phyloP scores from a whole-genome alignment of 1,140 invertebrate species.

The Drosophila cardini region DNA sequence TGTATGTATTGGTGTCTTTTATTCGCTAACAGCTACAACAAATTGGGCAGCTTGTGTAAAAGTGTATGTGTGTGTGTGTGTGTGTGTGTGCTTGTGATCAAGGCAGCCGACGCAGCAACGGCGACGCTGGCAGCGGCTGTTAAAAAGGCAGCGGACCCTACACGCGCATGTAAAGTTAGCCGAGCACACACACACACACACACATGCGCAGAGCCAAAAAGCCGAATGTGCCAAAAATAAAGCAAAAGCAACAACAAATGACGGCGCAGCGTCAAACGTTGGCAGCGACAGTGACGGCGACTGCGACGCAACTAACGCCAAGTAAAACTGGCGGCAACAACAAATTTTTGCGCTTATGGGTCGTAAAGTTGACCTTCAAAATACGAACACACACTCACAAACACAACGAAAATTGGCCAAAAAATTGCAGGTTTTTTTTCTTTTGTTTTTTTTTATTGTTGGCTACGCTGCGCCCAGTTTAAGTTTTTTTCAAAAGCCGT shows the following conservation, averaged over 20 bases:
- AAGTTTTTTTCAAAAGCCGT: conserved; percentile 47
- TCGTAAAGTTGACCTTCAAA: conserved; percentile 85
- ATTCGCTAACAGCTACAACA: conserved; percentile 79
- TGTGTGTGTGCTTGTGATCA: conserved; percentile 63
- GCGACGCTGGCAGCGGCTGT: conserved; percentile 63
- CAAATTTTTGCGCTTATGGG: conserved; percentile 82
- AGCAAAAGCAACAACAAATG: conserved; percentile 63
- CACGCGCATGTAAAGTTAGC: conserved; percentile 81
- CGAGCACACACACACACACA: conserved; percentile 44
- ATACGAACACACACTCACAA: conserved; percentile 56
- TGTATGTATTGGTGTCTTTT: conserved; percentile 56
- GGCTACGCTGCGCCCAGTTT: conserved; percentile 81
- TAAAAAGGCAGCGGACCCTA: conserved; percentile 80
- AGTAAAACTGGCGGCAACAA: conserved; percentile 71
- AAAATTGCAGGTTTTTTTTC: conserved; percentile 79
- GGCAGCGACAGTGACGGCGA: conserved; percentile 30
- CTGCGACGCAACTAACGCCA: conserved; percentile 78
- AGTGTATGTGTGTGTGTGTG: not conserved
- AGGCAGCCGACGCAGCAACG: conserved; percentile 62
- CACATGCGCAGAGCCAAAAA: conserved; percentile 48
- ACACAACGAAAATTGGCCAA: conserved; percentile 75
- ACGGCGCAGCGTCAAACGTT: conserved; percentile 32
- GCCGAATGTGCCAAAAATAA: conserved; percentile 79
- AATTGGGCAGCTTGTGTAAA: conserved; percentile 67
- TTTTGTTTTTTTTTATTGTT: conserved; percentile 61